Percentiles rank a stretch among this genome's conserved stretches.
Evolutionary conservation across 2,113 vertebrate genomes (phyloP).

Genomic region (Dicentrarchus labrax): DNA sequence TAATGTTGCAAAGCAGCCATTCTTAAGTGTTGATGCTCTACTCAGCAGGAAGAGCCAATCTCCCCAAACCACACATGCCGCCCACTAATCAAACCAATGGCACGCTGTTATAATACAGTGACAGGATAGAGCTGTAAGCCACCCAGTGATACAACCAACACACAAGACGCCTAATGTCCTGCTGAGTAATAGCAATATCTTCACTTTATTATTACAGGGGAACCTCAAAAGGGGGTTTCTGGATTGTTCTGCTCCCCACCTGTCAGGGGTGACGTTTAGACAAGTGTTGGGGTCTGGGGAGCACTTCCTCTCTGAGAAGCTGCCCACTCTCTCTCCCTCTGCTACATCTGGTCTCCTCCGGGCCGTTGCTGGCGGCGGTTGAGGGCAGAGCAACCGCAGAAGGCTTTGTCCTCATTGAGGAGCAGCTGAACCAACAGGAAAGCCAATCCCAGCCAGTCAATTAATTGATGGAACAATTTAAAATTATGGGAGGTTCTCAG

Average conservation of each 20-base stretch:
- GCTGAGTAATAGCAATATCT: slow-evolving; percentile 42
- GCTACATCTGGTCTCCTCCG: slow-evolving; percentile 70
- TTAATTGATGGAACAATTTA: slow-evolving; percentile 79
- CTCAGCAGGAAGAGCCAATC: slow-evolving; percentile 52
- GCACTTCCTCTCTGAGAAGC: slow-evolving; percentile 62
- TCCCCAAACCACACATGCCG: slow-evolving; percentile 55
- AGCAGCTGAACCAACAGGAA: slow-evolving; percentile 85
- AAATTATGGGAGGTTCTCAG: slow-evolving; percentile 68
- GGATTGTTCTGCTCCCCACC: slow-evolving; percentile 61
- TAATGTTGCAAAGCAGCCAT: slow-evolving; percentile 38
- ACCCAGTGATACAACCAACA: slow-evolving; percentile 17
- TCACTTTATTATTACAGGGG: slow-evolving; percentile 53
- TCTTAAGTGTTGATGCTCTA: slow-evolving; percentile 52
- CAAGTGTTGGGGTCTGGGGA: slow-evolving; percentile 68
- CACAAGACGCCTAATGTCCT: not conserved
- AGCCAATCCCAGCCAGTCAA: slow-evolving; percentile 64
- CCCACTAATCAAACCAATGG: slow-evolving; percentile 55
- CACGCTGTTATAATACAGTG: slow-evolving; percentile 41
- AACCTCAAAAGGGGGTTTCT: slow-evolving; percentile 42
- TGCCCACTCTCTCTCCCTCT: slow-evolving; percentile 25
- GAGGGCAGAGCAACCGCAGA: slow-evolving; percentile 63
- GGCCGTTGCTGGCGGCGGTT: slow-evolving; percentile 55
- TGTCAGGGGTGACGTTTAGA: slow-evolving; percentile 72
- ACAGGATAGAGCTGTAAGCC: slow-evolving; percentile 15
- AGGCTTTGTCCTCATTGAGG: slow-evolving; percentile 66